phyloP scores from a whole-genome alignment of 1,140 invertebrate genomes.

The Danaus plexippus region DNA sequence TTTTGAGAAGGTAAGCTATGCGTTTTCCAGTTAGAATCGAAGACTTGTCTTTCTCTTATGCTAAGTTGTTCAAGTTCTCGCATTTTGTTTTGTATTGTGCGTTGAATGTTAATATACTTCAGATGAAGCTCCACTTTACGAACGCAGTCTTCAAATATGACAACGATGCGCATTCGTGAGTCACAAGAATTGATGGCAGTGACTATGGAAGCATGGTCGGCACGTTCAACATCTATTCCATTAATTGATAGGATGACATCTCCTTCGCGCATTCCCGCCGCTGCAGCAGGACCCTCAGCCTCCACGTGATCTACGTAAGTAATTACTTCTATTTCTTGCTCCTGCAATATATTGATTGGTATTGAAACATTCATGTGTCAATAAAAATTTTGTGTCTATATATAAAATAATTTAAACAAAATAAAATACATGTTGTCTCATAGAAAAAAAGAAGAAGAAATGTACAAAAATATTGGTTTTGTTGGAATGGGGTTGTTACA shows the following conservation, averaged over 20 bases:
- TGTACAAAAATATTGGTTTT: no score
- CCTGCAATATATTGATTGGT: conserved; percentile 31
- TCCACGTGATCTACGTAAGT: conserved; percentile 98
- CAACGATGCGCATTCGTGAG: conserved; percentile 92
- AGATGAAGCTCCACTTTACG: conserved; percentile 93
- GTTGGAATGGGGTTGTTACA: no score
- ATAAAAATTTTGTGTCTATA: no score
- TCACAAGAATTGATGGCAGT: conserved; percentile 93
- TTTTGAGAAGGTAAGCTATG: conserved; percentile 88
- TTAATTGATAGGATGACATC: conserved; percentile 97
- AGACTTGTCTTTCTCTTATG: conserved; percentile 85
- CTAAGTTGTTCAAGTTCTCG: conserved; percentile 87
- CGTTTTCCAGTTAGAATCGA: conserved; percentile 89
- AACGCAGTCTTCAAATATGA: conserved; percentile 95
- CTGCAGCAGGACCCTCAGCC: conserved; percentile 89
- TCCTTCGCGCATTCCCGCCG: conserved; percentile 93
- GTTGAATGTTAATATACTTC: conserved; percentile 90
- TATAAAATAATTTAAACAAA: no score
- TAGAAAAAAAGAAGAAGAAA: no score
- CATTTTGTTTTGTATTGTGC: conserved; percentile 88
- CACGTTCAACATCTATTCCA: conserved; percentile 91
- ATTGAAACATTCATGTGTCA: no score
- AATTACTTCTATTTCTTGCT: conserved; percentile 90
- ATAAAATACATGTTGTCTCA: no score
- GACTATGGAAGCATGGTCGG: conserved; percentile 92